Base-by-base conservation (phyloP, 2,888 invertebrate species). In the Allolobophora icterica region DNA sequence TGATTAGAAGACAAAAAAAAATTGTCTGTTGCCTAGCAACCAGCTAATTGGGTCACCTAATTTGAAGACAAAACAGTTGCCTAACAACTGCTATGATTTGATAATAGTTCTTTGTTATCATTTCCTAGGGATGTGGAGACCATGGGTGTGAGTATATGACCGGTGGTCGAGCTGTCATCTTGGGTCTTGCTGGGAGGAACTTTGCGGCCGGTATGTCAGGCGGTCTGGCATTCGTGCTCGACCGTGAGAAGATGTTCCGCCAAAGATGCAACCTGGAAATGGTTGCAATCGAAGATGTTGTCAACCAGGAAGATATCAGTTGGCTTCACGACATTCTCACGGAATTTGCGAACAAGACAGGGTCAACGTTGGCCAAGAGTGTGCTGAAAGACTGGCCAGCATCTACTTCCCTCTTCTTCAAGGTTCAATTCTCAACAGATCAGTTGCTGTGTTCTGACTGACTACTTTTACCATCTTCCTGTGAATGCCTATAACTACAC, bases 131-230 rank as follows among this genome's bases (percentile, higher is more conserved):
- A 91, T 99, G 98, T 91, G 99, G 99, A 84, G 99, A 99, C 96
- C 99, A 99, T 96, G 99, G 99, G 92, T 99, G 99, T 96, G 99
- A 99, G 96, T 99, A 99, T 96, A 99, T 99, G 99, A 99, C 99
- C 90, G 99, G 98, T 30, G 99, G 99, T 92, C 96, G 96, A 92
- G 97, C 97, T 92, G 96, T 99, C 90, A 97, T 99, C 94, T 96
- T 99, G 33, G 99, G 99, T 0, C 96, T 98, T 92, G 99, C 99
- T 17, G 99, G 99, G 1, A 96, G 99, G 92, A 99, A 99, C 96
- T 99, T 99, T 96, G 99, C 99, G 19, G 99, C 99, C 89, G 99
- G 99, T 93, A 99, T 99, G 99, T 99, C 99, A 91, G 98, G 98
- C 89, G 98, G 98, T 92, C 97, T 99, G 93, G 99, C 99, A 0